Conservation (phyloP, 2,797 vertebrate species). For the Erethizon dorsatum region DNA sequence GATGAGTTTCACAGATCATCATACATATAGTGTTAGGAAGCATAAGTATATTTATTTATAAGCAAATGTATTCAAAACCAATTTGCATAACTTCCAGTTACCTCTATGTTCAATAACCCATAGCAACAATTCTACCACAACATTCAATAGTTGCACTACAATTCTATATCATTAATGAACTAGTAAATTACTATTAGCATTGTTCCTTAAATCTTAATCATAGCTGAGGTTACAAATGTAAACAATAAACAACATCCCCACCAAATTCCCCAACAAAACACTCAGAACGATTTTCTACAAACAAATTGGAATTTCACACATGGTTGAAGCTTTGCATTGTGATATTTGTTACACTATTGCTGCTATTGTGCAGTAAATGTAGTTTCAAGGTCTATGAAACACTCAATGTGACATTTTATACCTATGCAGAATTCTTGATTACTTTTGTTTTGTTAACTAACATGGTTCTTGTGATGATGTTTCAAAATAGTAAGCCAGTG, state of each 20-base stretch:
- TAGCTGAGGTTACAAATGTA: background rate
- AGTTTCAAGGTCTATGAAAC: background rate
- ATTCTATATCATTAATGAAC: background rate
- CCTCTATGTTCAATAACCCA: background rate
- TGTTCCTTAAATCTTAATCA: background rate
- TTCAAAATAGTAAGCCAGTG: background rate
- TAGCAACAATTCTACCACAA: background rate
- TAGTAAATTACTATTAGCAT: background rate
- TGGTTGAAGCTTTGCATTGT: background rate
- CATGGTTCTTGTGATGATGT: background rate
- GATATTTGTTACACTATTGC: background rate
- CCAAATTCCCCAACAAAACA: background rate
- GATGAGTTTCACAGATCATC: background rate
- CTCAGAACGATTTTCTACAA: background rate
- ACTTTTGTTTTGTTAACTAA: background rate
- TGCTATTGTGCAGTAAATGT: background rate
- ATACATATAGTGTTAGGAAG: background rate
- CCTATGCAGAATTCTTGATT: background rate
- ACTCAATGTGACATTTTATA: background rate
- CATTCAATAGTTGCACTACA: background rate
- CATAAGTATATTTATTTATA: slow-evolving; percentile 30
- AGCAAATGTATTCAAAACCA: background rate
- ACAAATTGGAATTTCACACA: background rate
- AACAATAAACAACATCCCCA: background rate
- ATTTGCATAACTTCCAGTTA: background rate